A percentile compares a stretch with the other conserved stretches of the same genome.
Evolutionary conservation across 2,113 vertebrate species (phyloP).

Genomic region (Psittacula cyanocephala): DNA sequence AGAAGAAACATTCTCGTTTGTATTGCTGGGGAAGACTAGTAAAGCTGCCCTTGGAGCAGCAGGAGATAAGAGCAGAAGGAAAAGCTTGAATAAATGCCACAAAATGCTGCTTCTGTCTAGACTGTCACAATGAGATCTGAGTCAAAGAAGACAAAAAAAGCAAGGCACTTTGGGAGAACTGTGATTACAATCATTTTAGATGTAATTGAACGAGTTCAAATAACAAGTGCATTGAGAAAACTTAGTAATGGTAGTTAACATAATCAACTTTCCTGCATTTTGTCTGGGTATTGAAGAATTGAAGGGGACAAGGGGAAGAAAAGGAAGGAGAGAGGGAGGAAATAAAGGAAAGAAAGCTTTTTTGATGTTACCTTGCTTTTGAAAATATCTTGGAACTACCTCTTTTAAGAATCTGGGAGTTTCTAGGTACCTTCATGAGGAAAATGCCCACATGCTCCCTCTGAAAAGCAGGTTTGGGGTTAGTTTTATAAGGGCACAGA

Average conservation of each 20-base stretch:
- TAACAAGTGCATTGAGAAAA: not conserved
- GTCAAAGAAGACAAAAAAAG: not conserved
- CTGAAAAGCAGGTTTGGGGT: not conserved
- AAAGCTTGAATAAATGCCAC: not conserved
- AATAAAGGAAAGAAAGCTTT: not conserved
- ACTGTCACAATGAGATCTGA: not conserved
- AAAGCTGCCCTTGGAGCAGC: not conserved
- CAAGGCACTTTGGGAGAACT: not conserved
- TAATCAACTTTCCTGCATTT: not conserved
- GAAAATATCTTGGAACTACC: not conserved
- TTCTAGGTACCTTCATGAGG: not conserved
- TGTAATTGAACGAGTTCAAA: not conserved
- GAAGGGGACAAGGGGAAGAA: accelerated
- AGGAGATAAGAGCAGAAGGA: not conserved
- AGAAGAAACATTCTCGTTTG: not conserved
- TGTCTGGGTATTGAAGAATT: not conserved
- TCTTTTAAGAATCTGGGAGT: not conserved
- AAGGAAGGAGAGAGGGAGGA: accelerated
- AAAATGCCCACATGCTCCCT: not conserved
- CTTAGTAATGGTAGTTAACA: not conserved
- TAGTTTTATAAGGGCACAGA: not conserved
- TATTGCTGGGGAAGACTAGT: not conserved
- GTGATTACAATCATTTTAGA: not conserved
- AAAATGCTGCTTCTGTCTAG: not conserved
- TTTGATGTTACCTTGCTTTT: not conserved